Evolutionary conservation across 2,888 invertebrate genomes (phyloP).

Genomic region (Meandrusa payeni): DNA sequence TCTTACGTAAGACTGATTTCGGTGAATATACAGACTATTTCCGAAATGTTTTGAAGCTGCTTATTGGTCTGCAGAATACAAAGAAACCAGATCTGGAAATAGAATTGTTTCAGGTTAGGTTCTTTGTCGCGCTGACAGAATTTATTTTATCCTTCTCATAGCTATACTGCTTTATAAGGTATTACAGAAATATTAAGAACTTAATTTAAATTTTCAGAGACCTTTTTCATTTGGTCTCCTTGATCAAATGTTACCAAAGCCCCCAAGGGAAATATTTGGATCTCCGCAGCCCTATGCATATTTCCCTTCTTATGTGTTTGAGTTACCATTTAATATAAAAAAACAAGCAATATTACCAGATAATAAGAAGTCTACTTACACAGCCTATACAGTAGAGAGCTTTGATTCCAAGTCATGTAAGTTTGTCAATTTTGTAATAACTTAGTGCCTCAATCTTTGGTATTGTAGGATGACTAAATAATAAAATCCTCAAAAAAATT

Average conservation of each 20-base stretch:
- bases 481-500: no score
- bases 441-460: no score
- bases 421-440: no score
- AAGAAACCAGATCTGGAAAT: slow-evolving; percentile 50
- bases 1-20: slow-evolving; percentile 48
- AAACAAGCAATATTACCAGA: slow-evolving; percentile 38
- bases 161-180: no score
- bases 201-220: slow-evolving; percentile 48
- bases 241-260: slow-evolving; percentile 69
- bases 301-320: slow-evolving; percentile 68
- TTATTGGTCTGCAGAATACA: slow-evolving; percentile 53
- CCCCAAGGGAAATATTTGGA: slow-evolving; percentile 53
- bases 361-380: slow-evolving; percentile 46
- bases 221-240: slow-evolving; percentile 71
- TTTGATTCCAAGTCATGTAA: slow-evolving; percentile 55
- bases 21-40: slow-evolving; percentile 48
- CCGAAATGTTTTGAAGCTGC: slow-evolving; percentile 48
- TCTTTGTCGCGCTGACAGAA: slow-evolving; percentile 11
- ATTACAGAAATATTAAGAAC: no score
- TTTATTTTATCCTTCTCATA: no score
- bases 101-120: slow-evolving; percentile 60
- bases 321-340: slow-evolving; percentile 62
- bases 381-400: slow-evolving; percentile 61
- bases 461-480: no score
- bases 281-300: slow-evolving; percentile 70